Evolutionary conservation across 2,113 vertebrate genomes (phyloP).

Genomic region (Crotalus viridis): DNA sequence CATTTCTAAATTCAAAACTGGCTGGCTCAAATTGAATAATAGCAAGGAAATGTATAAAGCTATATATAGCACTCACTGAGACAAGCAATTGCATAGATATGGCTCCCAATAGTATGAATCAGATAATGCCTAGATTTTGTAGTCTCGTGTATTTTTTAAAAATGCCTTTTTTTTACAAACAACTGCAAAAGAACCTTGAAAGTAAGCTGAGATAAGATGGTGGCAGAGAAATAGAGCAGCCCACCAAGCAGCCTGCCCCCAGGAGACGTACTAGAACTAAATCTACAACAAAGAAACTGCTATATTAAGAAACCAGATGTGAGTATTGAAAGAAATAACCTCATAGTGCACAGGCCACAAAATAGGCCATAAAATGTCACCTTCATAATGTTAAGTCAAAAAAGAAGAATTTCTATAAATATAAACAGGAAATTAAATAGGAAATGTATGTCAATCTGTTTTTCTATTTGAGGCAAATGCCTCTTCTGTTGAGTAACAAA

Average conservation of each 20-base stretch:
- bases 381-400: not conserved
- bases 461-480: not conserved
- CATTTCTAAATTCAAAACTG: not conserved
- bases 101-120: not conserved
- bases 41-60: not conserved
- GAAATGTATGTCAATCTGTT: not conserved
- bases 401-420: conserved; percentile 8
- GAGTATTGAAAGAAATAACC: not conserved
- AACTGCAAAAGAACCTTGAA: not conserved
- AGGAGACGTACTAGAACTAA: not conserved
- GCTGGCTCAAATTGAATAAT: not conserved
- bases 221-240: not conserved
- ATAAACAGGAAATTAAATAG: not conserved
- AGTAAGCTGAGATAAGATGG: not conserved
- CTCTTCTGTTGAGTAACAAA: not conserved
- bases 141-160: not conserved
- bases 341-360: not conserved
- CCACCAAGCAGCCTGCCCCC: not conserved
- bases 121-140: not conserved
- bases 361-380: not conserved
- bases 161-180: not conserved
- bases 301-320: not conserved
- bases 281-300: not conserved
- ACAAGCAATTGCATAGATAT: not conserved
- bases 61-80: not conserved